Conservation (phyloP, 2,113 vertebrate species). For the Dicerorhinus sumatrensis region DNA sequence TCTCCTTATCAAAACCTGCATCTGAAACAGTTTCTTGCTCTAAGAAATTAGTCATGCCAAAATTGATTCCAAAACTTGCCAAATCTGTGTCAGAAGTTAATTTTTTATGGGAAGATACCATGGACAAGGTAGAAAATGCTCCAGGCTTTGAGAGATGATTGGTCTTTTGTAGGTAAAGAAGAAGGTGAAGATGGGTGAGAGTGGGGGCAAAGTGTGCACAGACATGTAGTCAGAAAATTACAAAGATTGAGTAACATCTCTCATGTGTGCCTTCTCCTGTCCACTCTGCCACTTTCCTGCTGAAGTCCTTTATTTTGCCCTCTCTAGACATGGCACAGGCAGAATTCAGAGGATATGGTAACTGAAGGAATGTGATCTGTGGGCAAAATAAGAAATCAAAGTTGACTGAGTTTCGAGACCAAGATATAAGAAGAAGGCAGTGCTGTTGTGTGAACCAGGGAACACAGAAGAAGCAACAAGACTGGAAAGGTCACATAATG, state of each 20-base stretch:
- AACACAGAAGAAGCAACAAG: background rate
- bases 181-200: no score
- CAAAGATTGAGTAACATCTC: background rate
- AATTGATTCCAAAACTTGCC: background rate
- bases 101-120: background rate
- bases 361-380: background rate
- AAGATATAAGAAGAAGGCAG: background rate
- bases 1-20: background rate
- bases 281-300: background rate
- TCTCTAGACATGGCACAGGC: background rate
- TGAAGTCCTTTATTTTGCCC: accelerated
- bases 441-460: background rate
- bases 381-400: background rate
- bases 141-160: no score
- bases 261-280: background rate
- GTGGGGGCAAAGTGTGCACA: background rate
- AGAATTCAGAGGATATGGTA: background rate
- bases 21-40: background rate
- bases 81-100: no score
- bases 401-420: background rate
- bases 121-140: background rate
- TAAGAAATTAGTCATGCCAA: background rate
- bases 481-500: background rate
- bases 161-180: background rate
- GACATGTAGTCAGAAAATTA: background rate